Conservation (phyloP, 1,140 invertebrate species). For the Lysiphlebus fabarum region DNA sequence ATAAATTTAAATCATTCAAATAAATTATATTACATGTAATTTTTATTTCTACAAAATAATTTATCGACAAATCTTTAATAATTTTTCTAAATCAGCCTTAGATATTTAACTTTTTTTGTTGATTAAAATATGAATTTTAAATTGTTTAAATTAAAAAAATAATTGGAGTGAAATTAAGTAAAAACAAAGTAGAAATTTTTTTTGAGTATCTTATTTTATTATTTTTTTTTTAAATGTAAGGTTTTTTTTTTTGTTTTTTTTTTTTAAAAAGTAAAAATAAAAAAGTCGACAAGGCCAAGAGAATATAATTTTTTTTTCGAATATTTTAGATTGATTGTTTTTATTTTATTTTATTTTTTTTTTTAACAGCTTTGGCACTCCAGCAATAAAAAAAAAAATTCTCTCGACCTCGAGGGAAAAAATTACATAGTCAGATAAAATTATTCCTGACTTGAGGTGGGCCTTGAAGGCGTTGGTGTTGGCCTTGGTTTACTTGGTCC, state of each 20-base stretch:
- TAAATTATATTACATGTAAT: too few relatives aligned
- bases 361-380: conserved; percentile 26
- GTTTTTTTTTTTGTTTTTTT: conserved; percentile 20
- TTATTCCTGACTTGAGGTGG: conserved; percentile 39
- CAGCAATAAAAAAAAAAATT: conserved; percentile 1
- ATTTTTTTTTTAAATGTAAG: conserved; percentile 26
- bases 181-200: conserved; percentile 8
- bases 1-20: too few relatives aligned
- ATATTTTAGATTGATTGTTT: conserved; percentile 7
- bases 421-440: too few relatives aligned
- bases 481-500: conserved; percentile 57
- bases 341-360: conserved; percentile 15
- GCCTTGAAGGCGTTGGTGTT: conserved; percentile 53
- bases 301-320: conserved; percentile 14
- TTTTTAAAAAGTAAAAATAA: conserved; percentile 27
- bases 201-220: conserved; percentile 19
- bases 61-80: too few relatives aligned
- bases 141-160: too few relatives aligned
- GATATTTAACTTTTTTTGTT: too few relatives aligned
- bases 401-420: too few relatives aligned
- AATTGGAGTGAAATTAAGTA: conserved; percentile 9
- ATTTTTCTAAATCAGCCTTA: too few relatives aligned
- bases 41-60: too few relatives aligned
- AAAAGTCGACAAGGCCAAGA: background rate
- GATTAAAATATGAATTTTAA: too few relatives aligned